Base-by-base conservation (phyloP, 2,888 invertebrate genomes). In the Proisotoma minuta region DNA sequence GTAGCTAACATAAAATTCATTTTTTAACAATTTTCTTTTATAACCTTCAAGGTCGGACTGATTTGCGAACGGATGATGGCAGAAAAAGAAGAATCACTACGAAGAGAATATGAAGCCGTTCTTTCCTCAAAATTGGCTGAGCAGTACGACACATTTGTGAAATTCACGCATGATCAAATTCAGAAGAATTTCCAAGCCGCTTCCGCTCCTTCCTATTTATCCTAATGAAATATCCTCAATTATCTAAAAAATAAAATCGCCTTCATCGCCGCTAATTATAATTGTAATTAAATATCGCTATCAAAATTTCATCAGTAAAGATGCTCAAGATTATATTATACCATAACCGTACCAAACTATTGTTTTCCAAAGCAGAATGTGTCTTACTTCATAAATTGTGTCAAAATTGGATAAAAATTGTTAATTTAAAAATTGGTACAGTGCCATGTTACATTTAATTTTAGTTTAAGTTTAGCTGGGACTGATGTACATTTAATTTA, bases 131-230 rank as follows among this genome's bases (percentile, higher is more conserved):
- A 97, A 81, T 84, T 99, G 74, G 91, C 95, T 66, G 98, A 99
- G 82, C 97, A 98, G 81, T 98, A 98, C 78, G 97, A 98, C 79
- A 92, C 96, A 76, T 99, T 98, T 80, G 94, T 97, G 69, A 94
- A 94, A 81, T 98, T 98, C 81, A 97, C 97, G 75, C 88, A 92
- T 75, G 98, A 99, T 82, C 97, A 98, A 84, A 89, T 98, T 77
- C 90, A 90, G 77, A 87, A 84, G 80, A 84, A 85, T 76, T 87
- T 80, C 74, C 79, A 79, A 66, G 77, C 74, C 64, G 74, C 75
- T 56, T 71, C 75, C 39, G 75, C 75, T 57, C 79, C 78, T 39
- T 71, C 72, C 24, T 73, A 73, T 53, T 59, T 73, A 51, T 73
- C 72, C 39, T 71, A 71, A 71, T 29, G 52, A 34, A 34, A 8